Base-by-base conservation (phyloP, 2,797 vertebrate species). In the Oreochromis grahami region DNA sequence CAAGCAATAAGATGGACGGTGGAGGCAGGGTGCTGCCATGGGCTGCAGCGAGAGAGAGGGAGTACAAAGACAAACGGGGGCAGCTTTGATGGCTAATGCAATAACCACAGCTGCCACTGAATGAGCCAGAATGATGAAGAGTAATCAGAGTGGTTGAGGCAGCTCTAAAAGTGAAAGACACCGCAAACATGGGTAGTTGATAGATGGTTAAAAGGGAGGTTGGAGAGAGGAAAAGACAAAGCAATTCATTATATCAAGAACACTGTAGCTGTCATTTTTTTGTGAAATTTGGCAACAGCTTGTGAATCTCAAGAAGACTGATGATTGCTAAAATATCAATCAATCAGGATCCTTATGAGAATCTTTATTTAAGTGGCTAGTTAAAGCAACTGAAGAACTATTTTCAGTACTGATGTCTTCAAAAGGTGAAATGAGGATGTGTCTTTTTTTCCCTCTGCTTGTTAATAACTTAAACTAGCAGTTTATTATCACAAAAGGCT, bases 31-130 rank as follows among this genome's bases (percentile, higher is more conserved):
- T 3, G 32, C 26, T 55, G 84, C 77, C 56, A 83, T n/a, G 7
- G 81, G 77, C 77, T 70, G 63, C 9, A 79, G 2, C 19, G 63
- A n/a, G 3, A 38, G 60, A n/a, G 63, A 82, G 36, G 58, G 68
- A 50, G 38, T 45, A 32, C 32, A 68, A 51, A 48, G 85, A 81
- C 11, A 74, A 63, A 12, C 11, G 19, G 48, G 77, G 68, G 81
- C 4, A 56, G 65, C 78, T 89, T 77, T 80, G 81, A 85, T 84
- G 76, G 82, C 77, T 87, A 82, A 89, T 83, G 85, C 80, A 90
- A 89, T 90, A 88, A 90, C 65, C 52, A 63, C 41, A 58, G 76
- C 86, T 83, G 86, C 79, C 78, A 83, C 55, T n/a, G 26, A 85
- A 65, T 3, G 5, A 52, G 83, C 41, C 36, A 2, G 34, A 19